These are phyloP conservation scores for Chaitophorus viminalis DNA, from an alignment of 2,888 invertebrate species.

Conservation along the genomic window DNA sequence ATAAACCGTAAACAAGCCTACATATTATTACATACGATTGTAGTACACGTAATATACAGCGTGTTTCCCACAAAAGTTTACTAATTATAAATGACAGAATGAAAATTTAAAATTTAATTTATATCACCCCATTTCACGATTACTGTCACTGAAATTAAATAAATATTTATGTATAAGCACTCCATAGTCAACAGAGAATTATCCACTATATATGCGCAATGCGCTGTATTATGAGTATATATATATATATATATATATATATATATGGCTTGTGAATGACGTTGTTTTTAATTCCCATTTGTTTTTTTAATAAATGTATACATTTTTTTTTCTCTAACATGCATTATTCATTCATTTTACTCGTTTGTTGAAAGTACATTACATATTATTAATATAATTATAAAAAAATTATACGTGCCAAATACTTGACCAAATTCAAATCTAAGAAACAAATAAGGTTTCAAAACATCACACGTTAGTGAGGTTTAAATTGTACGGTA, in stretches of 20 bases:
- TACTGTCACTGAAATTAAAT: not conserved
- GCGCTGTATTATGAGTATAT: no score
- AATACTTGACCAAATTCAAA: not conserved
- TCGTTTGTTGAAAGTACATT: no score
- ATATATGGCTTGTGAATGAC: no score
- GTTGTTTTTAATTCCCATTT: no score
- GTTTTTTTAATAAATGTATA: no score
- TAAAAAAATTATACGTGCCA: not conserved
- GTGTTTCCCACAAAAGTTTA: not conserved
- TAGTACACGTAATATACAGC: not conserved
- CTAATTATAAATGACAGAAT: not conserved
- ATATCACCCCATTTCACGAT: not conserved
- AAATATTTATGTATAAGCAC: no score
- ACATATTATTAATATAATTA: no score
- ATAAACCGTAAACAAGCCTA: slow-evolving; percentile 40
- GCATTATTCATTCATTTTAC: no score
- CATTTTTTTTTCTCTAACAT: no score
- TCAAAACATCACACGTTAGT: not conserved
- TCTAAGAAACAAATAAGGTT: not conserved
- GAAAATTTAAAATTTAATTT: not conserved
- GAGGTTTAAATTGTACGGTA: not conserved
- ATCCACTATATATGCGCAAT: no score
- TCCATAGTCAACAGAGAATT: no score
- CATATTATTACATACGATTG: not conserved
- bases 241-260: not conserved